Conservation (phyloP, 2,113 vertebrate genomes). For the Pangasianodon hypophthalmus region DNA sequence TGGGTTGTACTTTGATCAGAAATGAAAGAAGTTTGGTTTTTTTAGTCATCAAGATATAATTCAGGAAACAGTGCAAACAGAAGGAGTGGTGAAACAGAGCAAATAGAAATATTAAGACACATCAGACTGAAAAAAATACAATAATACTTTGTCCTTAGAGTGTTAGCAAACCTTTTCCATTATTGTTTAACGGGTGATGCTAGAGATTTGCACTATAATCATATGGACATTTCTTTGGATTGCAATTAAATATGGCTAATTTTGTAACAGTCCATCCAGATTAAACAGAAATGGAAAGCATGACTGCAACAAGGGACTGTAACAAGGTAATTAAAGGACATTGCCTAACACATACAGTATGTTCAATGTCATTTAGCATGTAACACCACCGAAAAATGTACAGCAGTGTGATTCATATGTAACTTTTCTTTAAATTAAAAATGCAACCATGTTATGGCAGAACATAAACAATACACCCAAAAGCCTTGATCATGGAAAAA, state of each 20-base stretch:
- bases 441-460: not conserved
- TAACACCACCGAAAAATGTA: not conserved
- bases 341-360: not conserved
- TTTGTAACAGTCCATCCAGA: not conserved
- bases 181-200: not conserved
- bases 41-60: not conserved
- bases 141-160: not conserved
- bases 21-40: not conserved
- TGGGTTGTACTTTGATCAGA: not conserved
- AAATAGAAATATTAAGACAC: not conserved
- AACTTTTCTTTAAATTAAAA: not conserved
- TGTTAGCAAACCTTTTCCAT: not conserved
- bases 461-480: not conserved
- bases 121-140: not conserved
- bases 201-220: not conserved
- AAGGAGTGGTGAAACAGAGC: not conserved
- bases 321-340: not conserved
- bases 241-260: slow-evolving; percentile 9
- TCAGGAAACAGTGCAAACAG: not conserved
- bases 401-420: not conserved
- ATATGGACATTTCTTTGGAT: not conserved
- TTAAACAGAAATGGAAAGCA: not conserved
- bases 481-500: not conserved
- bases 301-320: not conserved
- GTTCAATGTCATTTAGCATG: not conserved